Percentiles rank a stretch among this genome's conserved stretches.
Conservation (phyloP, 2,113 vertebrate species). For the Sinosuthora webbiana region DNA sequence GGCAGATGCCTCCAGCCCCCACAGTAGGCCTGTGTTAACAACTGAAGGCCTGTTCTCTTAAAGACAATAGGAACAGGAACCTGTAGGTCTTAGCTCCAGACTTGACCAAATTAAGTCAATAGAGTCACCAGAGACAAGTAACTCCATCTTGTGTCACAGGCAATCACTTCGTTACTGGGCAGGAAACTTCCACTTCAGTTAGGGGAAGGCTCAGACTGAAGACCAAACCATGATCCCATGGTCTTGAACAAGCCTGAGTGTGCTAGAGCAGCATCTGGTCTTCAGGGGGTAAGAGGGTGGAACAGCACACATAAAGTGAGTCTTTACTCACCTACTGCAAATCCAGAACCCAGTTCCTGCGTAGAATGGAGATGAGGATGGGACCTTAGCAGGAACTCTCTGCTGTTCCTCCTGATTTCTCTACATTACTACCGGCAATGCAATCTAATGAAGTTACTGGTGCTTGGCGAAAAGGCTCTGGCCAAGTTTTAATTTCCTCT, state of each 20-base stretch:
- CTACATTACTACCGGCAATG: neutral
- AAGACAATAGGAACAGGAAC: neutral
- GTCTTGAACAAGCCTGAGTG: neutral
- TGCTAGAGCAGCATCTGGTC: neutral
- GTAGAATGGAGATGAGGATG: neutral
- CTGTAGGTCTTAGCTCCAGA: neutral
- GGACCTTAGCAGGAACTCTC: neutral
- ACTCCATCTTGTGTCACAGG: neutral
- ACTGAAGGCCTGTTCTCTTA: neutral
- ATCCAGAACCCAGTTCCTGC: neutral
- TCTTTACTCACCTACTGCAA: neutral
- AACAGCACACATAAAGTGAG: neutral
- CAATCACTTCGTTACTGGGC: neutral
- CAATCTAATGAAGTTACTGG: neutral
- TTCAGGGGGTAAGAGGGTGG: neutral
- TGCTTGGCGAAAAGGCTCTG: neutral
- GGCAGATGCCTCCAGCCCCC: neutral
- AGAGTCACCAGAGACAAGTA: neutral
- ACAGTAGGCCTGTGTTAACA: neutral
- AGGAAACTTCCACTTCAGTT: neutral
- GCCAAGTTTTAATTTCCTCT: neutral
- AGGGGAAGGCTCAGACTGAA: neutral
- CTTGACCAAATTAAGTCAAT: too few relatives aligned
- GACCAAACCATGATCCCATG: neutral
- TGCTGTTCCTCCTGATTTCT: neutral